Conservation (phyloP, 2,797 vertebrate species). For the Coregonus sp. region DNA sequence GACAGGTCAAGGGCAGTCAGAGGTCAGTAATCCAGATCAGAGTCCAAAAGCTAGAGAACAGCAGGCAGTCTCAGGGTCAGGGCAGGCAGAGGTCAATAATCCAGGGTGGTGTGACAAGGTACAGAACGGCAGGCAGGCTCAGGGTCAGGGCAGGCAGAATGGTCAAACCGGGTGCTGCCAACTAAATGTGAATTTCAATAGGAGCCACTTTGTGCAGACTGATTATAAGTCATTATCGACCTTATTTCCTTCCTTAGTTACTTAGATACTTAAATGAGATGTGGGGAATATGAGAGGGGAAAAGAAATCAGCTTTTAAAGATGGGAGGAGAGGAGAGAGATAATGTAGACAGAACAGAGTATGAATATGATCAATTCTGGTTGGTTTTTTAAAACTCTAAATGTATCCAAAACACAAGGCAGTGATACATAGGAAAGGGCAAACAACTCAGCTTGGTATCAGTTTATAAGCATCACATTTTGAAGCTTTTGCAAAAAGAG, state of each 20-base stretch:
- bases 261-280: conserved; percentile 11
- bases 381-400: conserved; percentile 8
- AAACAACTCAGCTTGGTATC: background rate
- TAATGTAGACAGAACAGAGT: background rate
- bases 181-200: conserved; percentile 41
- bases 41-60: too few species aligned
- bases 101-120: too few species aligned
- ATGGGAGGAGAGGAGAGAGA: background rate
- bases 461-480: too few species aligned
- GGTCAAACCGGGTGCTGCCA: too few species aligned
- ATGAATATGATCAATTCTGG: background rate
- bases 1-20: too few species aligned
- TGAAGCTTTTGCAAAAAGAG: too few species aligned
- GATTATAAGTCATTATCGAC: conserved; percentile 28
- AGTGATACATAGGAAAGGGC: background rate
- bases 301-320: background rate
- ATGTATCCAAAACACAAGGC: background rate
- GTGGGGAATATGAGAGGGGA: background rate
- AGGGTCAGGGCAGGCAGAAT: too few species aligned
- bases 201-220: conserved; percentile 19
- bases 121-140: too few species aligned
- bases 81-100: too few species aligned
- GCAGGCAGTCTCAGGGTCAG: too few species aligned
- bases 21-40: too few species aligned
- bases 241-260: conserved; percentile 22